Conservation (phyloP, 2,797 vertebrate genomes). For the Erpetoichthys calabaricus region DNA sequence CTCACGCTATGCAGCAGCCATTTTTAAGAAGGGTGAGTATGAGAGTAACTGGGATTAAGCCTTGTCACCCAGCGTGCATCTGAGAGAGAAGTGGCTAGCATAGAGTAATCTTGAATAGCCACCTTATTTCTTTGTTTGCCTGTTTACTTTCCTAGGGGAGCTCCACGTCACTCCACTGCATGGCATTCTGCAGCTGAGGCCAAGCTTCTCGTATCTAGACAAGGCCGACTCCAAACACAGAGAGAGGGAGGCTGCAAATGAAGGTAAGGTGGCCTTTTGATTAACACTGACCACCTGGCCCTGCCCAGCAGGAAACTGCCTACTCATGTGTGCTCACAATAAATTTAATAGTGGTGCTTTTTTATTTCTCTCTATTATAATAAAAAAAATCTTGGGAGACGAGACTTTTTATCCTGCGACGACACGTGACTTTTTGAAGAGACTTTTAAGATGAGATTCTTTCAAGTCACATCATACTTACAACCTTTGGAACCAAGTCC, state of each 20-base stretch:
- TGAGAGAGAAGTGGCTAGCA: too few species aligned
- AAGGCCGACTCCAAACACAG: constrained; percentile 85
- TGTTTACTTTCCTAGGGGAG: constrained; percentile 58
- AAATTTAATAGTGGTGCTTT: background rate
- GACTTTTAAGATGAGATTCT: too few species aligned
- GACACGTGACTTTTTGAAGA: too few species aligned
- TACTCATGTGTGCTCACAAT: background rate
- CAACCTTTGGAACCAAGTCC: too few species aligned
- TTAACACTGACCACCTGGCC: background rate
- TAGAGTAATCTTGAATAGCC: background rate
- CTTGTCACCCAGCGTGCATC: background rate
- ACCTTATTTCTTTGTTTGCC: background rate
- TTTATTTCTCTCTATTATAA: background rate
- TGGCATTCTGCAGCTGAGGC: constrained; percentile 90
- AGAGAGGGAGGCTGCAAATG: constrained; percentile 84
- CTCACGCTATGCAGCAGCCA: constrained; percentile 79
- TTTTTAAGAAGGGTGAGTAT: constrained; percentile 81
- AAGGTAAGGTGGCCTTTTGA: constrained; percentile 46
- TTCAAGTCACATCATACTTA: too few species aligned
- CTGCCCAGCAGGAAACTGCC: background rate
- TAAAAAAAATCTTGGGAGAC: too few species aligned
- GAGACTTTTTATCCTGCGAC: too few species aligned
- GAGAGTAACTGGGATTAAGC: background rate
- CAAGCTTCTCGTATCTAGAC: constrained; percentile 90
- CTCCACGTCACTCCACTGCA: constrained; percentile 89